Evolutionary conservation across 92 coral and sea anemone genomes (phyloP).

Genomic region (Palythoa heliodiscus): DNA sequence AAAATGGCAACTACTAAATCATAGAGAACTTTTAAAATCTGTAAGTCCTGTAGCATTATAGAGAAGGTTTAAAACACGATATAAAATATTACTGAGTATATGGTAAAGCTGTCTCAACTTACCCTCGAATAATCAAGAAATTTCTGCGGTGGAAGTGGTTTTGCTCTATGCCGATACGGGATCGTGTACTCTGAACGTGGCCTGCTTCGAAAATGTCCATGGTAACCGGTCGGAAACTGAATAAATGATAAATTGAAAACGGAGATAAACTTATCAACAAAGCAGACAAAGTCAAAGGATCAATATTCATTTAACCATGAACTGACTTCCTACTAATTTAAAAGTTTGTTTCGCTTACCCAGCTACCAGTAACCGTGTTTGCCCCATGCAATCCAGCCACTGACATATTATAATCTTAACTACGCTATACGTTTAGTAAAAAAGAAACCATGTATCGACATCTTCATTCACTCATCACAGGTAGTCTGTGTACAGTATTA

Average conservation of each 20-base stretch:
- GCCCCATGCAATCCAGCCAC: constrained; percentile 45
- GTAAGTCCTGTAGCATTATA: no score
- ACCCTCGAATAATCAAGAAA: constrained; percentile 82
- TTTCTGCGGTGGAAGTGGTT: constrained; percentile 89
- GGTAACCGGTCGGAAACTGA: constrained; percentile 92
- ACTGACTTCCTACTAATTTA: background rate
- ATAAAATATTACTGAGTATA: no score
- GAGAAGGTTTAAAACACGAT: no score
- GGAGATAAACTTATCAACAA: background rate
- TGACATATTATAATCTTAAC: constrained; percentile 2
- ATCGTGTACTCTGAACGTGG: constrained; percentile 85
- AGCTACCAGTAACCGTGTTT: constrained; percentile 61
- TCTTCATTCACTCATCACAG: background rate
- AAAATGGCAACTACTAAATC: no score
- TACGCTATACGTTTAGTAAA: background rate
- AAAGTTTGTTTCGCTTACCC: constrained; percentile 48
- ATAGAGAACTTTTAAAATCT: no score
- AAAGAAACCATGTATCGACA: background rate
- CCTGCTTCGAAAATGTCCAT: constrained; percentile 95
- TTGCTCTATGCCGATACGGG: constrained; percentile 96
- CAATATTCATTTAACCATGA: background rate
- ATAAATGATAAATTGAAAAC: background rate
- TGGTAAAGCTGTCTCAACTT: background rate
- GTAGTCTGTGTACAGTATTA: background rate
- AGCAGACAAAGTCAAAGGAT: background rate